Evolutionary conservation across 2,888 invertebrate genomes (phyloP).

Genomic region (Brachylomia viminalis): DNA sequence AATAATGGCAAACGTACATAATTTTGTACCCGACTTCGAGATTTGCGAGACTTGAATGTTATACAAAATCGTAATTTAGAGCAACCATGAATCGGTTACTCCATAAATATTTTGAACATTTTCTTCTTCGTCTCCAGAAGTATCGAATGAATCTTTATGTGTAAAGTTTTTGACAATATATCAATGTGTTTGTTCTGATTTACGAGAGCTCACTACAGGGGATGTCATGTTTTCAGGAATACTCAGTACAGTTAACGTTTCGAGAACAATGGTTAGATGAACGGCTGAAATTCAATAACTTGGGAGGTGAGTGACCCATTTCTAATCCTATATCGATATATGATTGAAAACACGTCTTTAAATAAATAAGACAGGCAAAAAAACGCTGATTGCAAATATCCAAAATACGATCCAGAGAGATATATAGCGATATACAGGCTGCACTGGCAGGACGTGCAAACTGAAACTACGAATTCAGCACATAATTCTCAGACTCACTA

Average conservation of each 20-base stretch:
- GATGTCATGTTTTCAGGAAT: constrained; percentile 93
- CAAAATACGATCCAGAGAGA: not conserved
- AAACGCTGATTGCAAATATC: not conserved
- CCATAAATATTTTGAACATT: not conserved
- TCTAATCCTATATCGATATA: not conserved
- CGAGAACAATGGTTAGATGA: constrained; percentile 99
- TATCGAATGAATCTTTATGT: not conserved
- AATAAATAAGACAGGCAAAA: not conserved
- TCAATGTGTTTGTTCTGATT: constrained; percentile 50
- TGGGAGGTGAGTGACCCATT: constrained; percentile 92
- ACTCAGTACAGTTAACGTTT: constrained; percentile 99
- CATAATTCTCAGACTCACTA: too few species aligned
- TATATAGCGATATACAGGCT: not conserved
- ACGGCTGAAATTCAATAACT: constrained; percentile 96
- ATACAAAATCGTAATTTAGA: constrained; percentile 15
- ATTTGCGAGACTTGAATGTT: not conserved
- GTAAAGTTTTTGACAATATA: constrained; percentile 62
- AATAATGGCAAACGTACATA: constrained; percentile 36
- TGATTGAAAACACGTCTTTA: not conserved
- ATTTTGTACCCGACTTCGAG: not conserved
- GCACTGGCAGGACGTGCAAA: too few species aligned
- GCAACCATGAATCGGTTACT: not conserved
- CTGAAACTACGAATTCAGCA: too few species aligned
- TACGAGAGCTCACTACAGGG: constrained; percentile 42
- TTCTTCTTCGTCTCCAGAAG: not conserved